Evolutionary conservation across 2,797 vertebrate species (phyloP).

Genomic region (Fundulus diaphanus): DNA sequence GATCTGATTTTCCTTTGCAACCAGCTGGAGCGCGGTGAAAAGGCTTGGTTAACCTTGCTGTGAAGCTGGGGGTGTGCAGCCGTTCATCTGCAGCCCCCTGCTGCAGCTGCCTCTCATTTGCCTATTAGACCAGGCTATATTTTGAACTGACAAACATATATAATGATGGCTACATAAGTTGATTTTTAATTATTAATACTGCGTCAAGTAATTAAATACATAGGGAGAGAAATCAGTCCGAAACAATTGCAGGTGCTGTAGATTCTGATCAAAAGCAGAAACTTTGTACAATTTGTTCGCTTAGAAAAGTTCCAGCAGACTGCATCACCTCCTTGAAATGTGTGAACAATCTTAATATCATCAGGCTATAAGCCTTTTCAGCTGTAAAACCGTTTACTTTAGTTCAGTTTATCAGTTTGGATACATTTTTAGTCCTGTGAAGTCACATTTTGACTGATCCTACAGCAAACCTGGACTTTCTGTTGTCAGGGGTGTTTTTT

Average conservation of each 20-base stretch:
- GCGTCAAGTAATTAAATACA: background rate
- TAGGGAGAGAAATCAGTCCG: background rate
- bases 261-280: background rate
- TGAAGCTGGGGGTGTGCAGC: background rate
- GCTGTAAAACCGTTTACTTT: background rate
- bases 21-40: background rate
- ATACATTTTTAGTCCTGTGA: background rate
- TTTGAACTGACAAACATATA: background rate
- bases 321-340: too few species aligned
- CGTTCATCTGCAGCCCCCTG: background rate
- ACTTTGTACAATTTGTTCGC: too few species aligned
- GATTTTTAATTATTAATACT: background rate
- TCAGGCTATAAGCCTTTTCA: too few species aligned
- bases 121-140: background rate
- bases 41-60: background rate
- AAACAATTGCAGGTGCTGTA: too few species aligned
- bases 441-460: background rate
- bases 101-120: background rate
- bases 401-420: background rate
- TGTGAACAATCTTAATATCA: too few species aligned
- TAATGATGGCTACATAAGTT: background rate
- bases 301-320: too few species aligned
- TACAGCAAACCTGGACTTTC: background rate
- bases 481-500: background rate
- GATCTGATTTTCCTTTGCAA: background rate